Base-by-base conservation (phyloP, 1,140 invertebrate genomes). In the Scaptomyza graminum region DNA sequence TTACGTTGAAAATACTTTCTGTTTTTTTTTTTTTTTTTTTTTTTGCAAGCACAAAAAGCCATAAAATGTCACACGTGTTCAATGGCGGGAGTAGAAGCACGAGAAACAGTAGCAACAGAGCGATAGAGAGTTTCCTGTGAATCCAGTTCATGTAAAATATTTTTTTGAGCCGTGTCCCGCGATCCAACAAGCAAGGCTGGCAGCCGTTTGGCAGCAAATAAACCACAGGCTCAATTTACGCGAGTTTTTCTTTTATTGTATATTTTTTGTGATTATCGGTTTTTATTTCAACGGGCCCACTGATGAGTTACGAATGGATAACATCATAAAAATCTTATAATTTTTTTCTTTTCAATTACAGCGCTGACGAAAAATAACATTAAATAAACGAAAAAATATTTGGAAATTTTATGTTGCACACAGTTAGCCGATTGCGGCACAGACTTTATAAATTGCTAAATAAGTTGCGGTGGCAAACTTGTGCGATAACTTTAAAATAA, bases 301-400 rank as follows among this genome's bases (percentile, higher is more conserved):
- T 73, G 70, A 67, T 73, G 64, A 73, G 70, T 73, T 56, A 73
- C 70, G 70, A 68, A 64, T 55, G 78, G 74, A 87, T 85, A 78
- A 87, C 81, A 87, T 71, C 82, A 81, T 85, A 85, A 85, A 87
- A 85, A 74, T 87, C 65, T 75, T 82, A 84, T 84, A 57, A 85
- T 77, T 84, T 57, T 34, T 34, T 34, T 7, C 2, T 12, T 57
- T 85, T 85, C 81, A 85, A 85, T 85, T 85, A 87, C 82, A 68
- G 39, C 63, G 44, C 39, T 16, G 56, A 61, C 46, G 50, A 52
- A 51, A 44, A 52, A 61, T 50, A 52, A 51, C 0, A 79, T 64
- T 70, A 74, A 66, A 70, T 47, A 63, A 43, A 34, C 50, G 52
- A 12, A 47, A 66, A 57, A 50, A 66, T 39, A 49, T 41, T 41